Evolutionary conservation across 2,113 vertebrate species (phyloP), one percentile per base, ranked within the genome.

Genomic region (Oryctolagus cuniculus): DNA sequence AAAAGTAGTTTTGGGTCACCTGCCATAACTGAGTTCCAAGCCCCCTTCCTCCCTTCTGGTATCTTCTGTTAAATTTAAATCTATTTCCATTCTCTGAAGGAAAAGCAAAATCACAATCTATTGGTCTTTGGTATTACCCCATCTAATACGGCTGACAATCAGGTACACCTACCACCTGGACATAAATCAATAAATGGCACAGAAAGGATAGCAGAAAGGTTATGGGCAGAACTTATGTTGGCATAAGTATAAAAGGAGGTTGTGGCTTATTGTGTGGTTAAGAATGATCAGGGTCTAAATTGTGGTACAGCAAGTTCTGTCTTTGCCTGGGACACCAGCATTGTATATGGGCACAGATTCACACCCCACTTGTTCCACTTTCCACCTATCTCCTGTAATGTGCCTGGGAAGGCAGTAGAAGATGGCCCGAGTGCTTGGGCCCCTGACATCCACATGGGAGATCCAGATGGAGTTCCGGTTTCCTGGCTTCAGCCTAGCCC

Each of bases 51-150:
- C 12, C 25, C 10, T 74, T 75, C 25, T 94, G 61, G 1, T 79
- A 34, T 69, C 22, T 74, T 91, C 3, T 9, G 74, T 82, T 55
- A 79, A 86, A 49, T 2, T 29, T 87, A 25, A 38, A 64, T 51
- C 24, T 4, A 64, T 81, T 81, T 77, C 67, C 2, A 69, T 63
- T 88, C 19, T 70, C 55, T 87, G 61, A 90, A 84, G 34, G 10
- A 73, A 96, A 93, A 72, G 9, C 19, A 72, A 89, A 79, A 29
- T 53, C 29, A 67, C 66, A 83, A 51, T 83, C 82, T 73, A 72
- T 53, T 58, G 91, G 6, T 80, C 36, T 94, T 51, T n/a, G n/a
- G n/a, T n/a, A n/a, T n/a, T n/a, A n/a, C n/a, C n/a, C n/a, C n/a
- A n/a, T n/a, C n/a, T n/a, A n/a, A n/a, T n/a, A n/a, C n/a, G n/a